phyloP scores from a whole-genome alignment of 2,113 vertebrate genomes.

The Redunca redunca region DNA sequence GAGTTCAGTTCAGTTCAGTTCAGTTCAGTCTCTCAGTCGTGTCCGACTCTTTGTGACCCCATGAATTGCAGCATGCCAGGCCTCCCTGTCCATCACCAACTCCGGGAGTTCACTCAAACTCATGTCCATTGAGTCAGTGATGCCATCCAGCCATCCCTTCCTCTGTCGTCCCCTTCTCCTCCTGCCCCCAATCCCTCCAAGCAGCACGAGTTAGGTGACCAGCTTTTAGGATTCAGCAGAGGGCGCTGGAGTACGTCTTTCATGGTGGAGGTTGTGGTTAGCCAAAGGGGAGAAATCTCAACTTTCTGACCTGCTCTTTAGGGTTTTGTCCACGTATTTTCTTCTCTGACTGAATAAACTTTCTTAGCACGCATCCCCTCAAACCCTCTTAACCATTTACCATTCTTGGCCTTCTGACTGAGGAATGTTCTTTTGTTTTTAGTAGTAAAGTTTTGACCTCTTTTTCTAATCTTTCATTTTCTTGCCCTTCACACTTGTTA shows the following conservation, averaged over 20 bases:
- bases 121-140: no score
- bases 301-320: not conserved
- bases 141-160: no score
- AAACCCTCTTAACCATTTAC: not conserved
- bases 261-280: not conserved
- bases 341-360: not conserved
- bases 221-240: constrained; percentile 17
- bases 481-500: not conserved
- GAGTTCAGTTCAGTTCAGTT: not conserved
- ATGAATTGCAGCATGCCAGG: no score
- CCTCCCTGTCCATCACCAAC: no score
- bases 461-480: not conserved
- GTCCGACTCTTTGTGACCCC: no score
- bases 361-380: not conserved
- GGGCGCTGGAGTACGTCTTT: constrained; percentile 34
- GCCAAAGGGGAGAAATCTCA: not conserved
- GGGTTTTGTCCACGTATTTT: not conserved
- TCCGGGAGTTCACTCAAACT: no score
- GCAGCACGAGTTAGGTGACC: not conserved
- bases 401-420: not conserved
- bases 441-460: not conserved
- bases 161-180: no score
- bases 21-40: no score
- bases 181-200: no score
- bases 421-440: not conserved